These are phyloP conservation scores for Scaptomyza caliginosa DNA, from an alignment of 2,888 invertebrate genomes.

Conservation along the genomic window DNA sequence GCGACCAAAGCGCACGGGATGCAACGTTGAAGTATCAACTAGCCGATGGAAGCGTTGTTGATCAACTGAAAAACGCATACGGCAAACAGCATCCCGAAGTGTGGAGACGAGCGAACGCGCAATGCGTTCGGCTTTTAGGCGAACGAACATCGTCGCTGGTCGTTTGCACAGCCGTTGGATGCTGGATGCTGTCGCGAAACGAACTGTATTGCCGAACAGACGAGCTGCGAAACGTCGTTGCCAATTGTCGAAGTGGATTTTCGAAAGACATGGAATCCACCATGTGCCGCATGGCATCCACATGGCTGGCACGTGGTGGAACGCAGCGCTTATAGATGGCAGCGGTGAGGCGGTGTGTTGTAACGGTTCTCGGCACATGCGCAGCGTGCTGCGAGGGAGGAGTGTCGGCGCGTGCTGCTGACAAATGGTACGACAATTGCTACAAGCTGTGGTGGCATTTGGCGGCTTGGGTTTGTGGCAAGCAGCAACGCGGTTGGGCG, in stretches of 20 bases:
- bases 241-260: slow-evolving; percentile 81
- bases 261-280: slow-evolving; percentile 75
- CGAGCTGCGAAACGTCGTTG: slow-evolving; percentile 62
- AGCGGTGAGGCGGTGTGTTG: slow-evolving; percentile 21
- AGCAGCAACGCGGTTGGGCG: slow-evolving; percentile 58
- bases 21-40: slow-evolving; percentile 49
- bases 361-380: slow-evolving; percentile 71
- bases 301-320: slow-evolving; percentile 79
- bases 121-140: slow-evolving; percentile 7
- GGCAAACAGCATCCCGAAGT: slow-evolving; percentile 13
- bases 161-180: slow-evolving; percentile 55
- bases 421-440: slow-evolving; percentile 83
- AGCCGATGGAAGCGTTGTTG: slow-evolving; percentile 67
- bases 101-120: slow-evolving; percentile 1
- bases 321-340: slow-evolving; percentile 23
- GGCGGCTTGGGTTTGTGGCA: slow-evolving; percentile 60
- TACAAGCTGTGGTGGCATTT: slow-evolving; percentile 81
- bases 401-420: slow-evolving; percentile 78
- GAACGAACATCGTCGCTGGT: background rate
- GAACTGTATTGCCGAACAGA: slow-evolving; percentile 33
- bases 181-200: slow-evolving; percentile 59
- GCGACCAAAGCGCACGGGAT: too few species aligned
- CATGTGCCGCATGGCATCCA: slow-evolving; percentile 70
- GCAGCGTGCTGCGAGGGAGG: slow-evolving; percentile 78
- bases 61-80: slow-evolving; percentile 67